Evolutionary conservation across 2,888 invertebrate genomes (phyloP).

Genomic region (Acanthococcus lagerstroemiae): DNA sequence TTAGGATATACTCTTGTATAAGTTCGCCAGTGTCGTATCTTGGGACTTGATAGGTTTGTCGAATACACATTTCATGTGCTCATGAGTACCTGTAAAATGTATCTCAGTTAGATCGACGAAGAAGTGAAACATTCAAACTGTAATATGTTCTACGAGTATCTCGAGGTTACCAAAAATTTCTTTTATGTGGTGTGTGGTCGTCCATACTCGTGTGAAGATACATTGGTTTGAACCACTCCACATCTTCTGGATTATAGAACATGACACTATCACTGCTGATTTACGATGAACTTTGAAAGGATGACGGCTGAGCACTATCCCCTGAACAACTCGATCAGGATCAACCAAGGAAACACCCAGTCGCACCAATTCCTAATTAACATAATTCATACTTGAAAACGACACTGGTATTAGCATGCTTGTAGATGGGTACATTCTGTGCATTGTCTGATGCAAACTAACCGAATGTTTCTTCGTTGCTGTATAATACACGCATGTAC

Average conservation of each 20-base stretch:
- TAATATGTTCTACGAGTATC: too few relatives aligned
- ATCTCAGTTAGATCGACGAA: too few relatives aligned
- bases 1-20: conserved; percentile 98
- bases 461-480: too few relatives aligned
- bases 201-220: conserved; percentile 85
- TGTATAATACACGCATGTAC: too few relatives aligned
- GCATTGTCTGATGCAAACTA: too few relatives aligned
- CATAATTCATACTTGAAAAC: too few relatives aligned
- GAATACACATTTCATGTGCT: conserved; percentile 97
- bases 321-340: conserved; percentile 83
- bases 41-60: conserved; percentile 91
- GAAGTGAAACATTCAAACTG: too few relatives aligned
- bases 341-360: conserved; percentile 85
- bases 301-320: conserved; percentile 82
- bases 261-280: conserved; percentile 89
- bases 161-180: too few relatives aligned
- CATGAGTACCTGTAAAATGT: conserved; percentile 85
- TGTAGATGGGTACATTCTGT: too few relatives aligned
- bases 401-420: too few relatives aligned
- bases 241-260: conserved; percentile 97
- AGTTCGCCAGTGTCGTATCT: conserved; percentile 81
- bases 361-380: conserved; percentile 68
- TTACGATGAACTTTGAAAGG: conserved; percentile 68
- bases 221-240: conserved; percentile 89
- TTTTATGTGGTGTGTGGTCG: conserved; percentile 86